Evolutionary conservation across 2,797 vertebrate genomes (phyloP).

Genomic region (Danionella dracula): DNA sequence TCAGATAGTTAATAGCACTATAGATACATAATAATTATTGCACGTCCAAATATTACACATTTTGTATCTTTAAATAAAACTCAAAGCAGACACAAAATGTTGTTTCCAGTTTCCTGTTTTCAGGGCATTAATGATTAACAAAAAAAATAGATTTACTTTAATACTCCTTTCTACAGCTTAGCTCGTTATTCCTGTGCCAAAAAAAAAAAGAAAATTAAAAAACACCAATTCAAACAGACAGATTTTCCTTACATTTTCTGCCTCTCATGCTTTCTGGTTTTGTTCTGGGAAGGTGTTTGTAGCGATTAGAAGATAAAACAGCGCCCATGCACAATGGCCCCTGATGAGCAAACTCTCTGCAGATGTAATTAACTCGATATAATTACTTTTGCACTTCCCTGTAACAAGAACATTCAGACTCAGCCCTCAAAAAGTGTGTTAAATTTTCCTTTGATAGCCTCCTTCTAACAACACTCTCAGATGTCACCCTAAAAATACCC

Average conservation of each 20-base stretch:
- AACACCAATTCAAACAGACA: conserved; percentile 21
- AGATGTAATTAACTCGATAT: conserved; percentile 36
- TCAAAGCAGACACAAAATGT: no score
- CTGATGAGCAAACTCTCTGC: conserved; percentile 24
- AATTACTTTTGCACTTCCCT: conserved; percentile 39
- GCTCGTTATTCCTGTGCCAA: background rate
- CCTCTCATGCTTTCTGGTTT: conserved; percentile 2
- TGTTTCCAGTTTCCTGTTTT: no score
- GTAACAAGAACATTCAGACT: conserved; percentile 8
- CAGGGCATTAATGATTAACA: no score
- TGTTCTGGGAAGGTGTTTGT: background rate
- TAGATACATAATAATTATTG: no score
- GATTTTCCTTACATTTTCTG: conserved; percentile 13
- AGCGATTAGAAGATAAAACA: conserved; percentile 8
- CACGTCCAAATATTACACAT: no score
- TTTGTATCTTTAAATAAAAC: no score
- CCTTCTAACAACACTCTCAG: conserved; percentile 3
- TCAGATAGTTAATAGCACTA: no score
- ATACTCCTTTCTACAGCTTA: background rate
- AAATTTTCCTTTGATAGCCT: conserved; percentile 24
- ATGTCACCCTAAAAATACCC: conserved; percentile 22
- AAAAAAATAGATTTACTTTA: conserved; percentile 18
- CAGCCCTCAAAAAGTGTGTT: background rate
- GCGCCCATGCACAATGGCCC: conserved; percentile 19
- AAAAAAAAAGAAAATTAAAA: conserved; percentile 29